These are phyloP conservation scores for Cirrhinus molitorella DNA, from an alignment of 2,797 vertebrate genomes.

Conservation along the genomic window DNA sequence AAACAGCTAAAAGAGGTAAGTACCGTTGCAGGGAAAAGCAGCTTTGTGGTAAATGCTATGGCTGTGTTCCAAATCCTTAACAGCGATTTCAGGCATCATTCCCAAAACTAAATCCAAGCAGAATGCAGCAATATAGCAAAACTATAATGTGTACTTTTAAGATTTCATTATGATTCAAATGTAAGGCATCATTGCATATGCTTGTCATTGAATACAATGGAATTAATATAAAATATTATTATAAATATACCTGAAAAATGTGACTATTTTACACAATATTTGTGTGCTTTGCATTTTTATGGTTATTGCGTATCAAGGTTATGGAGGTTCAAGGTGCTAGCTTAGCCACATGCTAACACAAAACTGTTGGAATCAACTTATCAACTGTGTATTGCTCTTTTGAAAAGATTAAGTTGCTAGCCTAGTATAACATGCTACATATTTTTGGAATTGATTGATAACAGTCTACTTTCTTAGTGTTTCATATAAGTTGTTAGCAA, in stretches of 20 bases:
- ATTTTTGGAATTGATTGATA: background rate
- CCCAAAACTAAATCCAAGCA: background rate
- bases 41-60: background rate
- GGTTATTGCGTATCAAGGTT: too few species aligned
- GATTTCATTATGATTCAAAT: background rate
- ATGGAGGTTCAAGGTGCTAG: background rate
- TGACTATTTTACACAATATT: background rate
- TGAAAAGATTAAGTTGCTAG: background rate
- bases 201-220: background rate
- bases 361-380: background rate
- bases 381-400: background rate
- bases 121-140: background rate
- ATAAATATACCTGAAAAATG: background rate
- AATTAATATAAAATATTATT: background rate
- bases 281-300: background rate
- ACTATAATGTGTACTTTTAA: background rate
- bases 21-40: background rate
- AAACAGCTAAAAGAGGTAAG: conserved; percentile 90
- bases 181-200: background rate
- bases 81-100: conserved; percentile 2
- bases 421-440: background rate
- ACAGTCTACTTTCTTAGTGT: background rate
- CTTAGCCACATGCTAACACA: background rate
- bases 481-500: background rate
- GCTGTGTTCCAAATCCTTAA: conserved; percentile 9